A percentile compares a stretch with the other conserved stretches of the same genome.
Conservation (phyloP, 2,113 vertebrate genomes). For the Enhydra lutris region DNA sequence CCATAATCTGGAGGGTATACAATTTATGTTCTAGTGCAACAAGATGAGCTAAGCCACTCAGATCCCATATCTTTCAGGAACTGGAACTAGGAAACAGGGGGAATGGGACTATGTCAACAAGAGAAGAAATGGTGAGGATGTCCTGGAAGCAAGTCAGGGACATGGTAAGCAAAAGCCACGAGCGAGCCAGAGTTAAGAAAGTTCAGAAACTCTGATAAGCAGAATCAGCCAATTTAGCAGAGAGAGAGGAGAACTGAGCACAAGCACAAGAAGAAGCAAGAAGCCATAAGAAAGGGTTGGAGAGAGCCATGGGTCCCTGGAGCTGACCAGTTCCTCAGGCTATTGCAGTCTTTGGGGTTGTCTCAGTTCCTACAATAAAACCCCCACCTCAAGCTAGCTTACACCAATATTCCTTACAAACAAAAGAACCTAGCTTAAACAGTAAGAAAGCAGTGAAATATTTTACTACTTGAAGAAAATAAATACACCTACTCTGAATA, state of each 20-base stretch:
- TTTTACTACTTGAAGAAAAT: not conserved
- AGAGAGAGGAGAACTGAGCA: constrained; percentile 1
- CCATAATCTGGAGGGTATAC: not conserved
- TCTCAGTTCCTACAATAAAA: constrained; percentile 47
- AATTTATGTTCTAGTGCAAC: not conserved
- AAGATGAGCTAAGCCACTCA: not conserved
- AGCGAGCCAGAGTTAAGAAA: not conserved
- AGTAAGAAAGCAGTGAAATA: not conserved
- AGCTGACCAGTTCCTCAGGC: not conserved
- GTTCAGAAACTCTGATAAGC: not conserved
- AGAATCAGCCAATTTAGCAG: not conserved
- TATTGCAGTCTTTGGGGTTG: not conserved
- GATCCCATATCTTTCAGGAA: not conserved
- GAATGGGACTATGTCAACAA: not conserved
- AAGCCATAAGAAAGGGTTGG: not conserved
- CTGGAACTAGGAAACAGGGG: not conserved
- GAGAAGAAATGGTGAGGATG: not conserved
- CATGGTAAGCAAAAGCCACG: not conserved
- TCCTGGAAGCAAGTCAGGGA: not conserved
- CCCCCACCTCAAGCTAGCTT: not conserved
- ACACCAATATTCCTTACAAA: constrained; percentile 1
- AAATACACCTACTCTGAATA: not conserved
- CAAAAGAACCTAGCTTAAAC: not conserved
- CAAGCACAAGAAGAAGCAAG: not conserved
- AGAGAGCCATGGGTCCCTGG: not conserved